Evolutionary conservation across 1,140 invertebrate genomes (phyloP).

Genomic region (Drosophila triauraria): DNA sequence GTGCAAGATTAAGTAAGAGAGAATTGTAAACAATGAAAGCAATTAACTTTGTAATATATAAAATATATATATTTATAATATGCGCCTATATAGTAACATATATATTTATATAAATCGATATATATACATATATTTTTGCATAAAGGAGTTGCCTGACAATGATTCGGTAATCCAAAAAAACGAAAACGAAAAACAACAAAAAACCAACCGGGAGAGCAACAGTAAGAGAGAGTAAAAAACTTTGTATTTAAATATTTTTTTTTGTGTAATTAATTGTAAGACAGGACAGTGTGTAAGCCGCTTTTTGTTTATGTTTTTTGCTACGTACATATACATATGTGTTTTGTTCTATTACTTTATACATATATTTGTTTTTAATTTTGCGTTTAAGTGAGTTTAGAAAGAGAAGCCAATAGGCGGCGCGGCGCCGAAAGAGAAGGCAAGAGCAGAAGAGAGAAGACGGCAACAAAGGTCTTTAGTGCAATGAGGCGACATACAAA

Average conservation of each 20-base stretch:
- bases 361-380: slow-evolving; percentile 47
- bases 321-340: slow-evolving; percentile 15
- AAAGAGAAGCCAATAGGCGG: slow-evolving; percentile 44
- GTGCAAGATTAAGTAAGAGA: slow-evolving; percentile 34
- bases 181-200: slow-evolving; percentile 15
- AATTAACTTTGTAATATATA: slow-evolving; percentile 55
- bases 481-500: slow-evolving; percentile 66
- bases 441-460: slow-evolving; percentile 3
- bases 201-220: background rate
- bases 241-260: slow-evolving; percentile 45
- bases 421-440: slow-evolving; percentile 29
- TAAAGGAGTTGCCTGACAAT: slow-evolving; percentile 21
- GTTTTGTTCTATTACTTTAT: slow-evolving; percentile 50
- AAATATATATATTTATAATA: slow-evolving; percentile 55
- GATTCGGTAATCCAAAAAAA: background rate
- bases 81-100: slow-evolving; percentile 53
- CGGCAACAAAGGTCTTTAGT: slow-evolving; percentile 53
- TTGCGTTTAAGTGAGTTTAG: slow-evolving; percentile 44
- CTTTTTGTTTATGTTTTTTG: slow-evolving; percentile 60
- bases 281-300: slow-evolving; percentile 47
- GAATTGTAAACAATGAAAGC: slow-evolving; percentile 51
- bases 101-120: slow-evolving; percentile 44
- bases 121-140: slow-evolving; percentile 47
- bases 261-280: slow-evolving; percentile 54
- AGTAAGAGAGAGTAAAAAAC: slow-evolving; percentile 10